These are phyloP conservation scores for Mareca strepera DNA, from an alignment of 2,797 vertebrate species.

Conservation along the genomic window DNA sequence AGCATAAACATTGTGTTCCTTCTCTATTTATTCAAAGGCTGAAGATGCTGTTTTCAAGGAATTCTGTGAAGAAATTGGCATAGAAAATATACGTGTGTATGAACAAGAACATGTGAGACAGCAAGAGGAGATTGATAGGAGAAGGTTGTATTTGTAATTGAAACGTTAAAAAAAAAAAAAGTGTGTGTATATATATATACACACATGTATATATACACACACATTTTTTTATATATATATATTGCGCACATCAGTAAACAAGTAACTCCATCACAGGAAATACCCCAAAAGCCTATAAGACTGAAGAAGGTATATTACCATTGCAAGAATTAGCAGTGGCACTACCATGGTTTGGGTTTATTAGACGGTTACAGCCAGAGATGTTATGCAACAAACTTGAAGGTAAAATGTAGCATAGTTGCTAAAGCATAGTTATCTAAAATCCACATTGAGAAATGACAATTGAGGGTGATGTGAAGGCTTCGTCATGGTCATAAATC, in stretches of 20 bases:
- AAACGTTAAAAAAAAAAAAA: background rate
- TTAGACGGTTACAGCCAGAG: background rate
- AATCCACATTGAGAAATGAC: background rate
- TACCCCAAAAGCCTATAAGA: background rate
- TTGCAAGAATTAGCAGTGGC: background rate
- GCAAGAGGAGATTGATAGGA: conserved; percentile 88
- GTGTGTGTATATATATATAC: too few relatives aligned
- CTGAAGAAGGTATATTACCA: background rate
- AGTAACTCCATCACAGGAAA: background rate
- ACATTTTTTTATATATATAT: too few relatives aligned
- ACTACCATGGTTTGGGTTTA: background rate
- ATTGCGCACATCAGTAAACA: background rate
- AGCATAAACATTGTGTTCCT: background rate
- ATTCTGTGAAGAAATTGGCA: conserved; percentile 91
- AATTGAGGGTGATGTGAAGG: background rate
- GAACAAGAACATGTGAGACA: conserved; percentile 87
- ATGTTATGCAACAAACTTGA: background rate
- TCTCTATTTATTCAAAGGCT: conserved; percentile 75
- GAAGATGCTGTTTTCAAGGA: conserved; percentile 90
- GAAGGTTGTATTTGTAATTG: conserved; percentile 77
- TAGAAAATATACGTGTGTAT: conserved; percentile 90
- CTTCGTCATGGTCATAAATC: rapidly evolving
- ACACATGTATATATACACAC: too few relatives aligned
- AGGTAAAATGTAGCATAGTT: background rate
- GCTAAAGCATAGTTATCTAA: background rate